Percentiles rank a stretch among this genome's conserved stretches.
phyloP scores from a whole-genome alignment of 1,140 invertebrate genomes.

The Ceratosolen solmsi region DNA sequence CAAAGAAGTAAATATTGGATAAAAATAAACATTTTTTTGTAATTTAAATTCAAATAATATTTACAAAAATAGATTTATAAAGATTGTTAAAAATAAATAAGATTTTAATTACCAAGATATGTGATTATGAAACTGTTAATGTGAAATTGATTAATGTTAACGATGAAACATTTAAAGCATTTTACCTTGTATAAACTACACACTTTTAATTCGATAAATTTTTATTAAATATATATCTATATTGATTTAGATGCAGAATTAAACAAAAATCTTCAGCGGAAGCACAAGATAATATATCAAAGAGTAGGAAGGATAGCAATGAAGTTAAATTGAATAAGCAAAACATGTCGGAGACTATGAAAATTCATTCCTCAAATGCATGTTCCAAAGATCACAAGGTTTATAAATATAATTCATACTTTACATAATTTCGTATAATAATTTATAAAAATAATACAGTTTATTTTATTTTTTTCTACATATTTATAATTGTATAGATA shows the following conservation, averaged over 20 bases:
- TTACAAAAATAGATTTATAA: background rate
- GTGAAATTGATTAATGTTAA: too few species aligned
- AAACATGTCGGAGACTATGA: background rate
- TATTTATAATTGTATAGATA: background rate
- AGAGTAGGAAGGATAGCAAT: background rate
- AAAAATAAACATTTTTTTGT: background rate
- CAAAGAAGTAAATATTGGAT: slow-evolving; percentile 33
- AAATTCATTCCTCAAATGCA: background rate
- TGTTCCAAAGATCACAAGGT: slow-evolving; percentile 48
- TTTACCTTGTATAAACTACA: background rate
- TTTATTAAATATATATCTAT: background rate
- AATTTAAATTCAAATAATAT: background rate
- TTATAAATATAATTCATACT: background rate
- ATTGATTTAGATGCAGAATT: background rate
- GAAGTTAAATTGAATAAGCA: background rate
- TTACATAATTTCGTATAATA: background rate
- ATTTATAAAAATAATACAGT: background rate
- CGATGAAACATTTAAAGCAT: background rate
- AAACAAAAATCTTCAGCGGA: background rate
- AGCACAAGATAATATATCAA: background rate
- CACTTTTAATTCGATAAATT: background rate
- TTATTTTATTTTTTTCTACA: background rate
- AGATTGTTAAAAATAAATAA: too few species aligned
- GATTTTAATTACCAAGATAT: too few species aligned
- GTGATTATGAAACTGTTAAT: too few species aligned